Evolutionary conservation across 2,888 invertebrate species (phyloP), one percentile per base, ranked within the genome.

Genomic region (Catonia carolina): DNA sequence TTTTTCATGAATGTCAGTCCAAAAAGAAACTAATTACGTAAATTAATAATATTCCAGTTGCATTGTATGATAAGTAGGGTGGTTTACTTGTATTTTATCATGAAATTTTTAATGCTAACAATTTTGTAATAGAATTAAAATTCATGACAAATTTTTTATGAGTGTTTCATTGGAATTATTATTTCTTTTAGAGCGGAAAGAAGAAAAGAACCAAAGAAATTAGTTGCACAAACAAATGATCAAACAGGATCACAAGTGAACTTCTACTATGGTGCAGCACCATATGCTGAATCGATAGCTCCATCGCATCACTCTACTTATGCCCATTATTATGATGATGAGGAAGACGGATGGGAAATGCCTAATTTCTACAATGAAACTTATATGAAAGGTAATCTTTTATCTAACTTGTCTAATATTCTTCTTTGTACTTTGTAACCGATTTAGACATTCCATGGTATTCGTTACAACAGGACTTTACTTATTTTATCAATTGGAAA

Each of bases 281-380:
- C 94, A 0, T 94, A 94, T 74, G 94, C 94, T 49, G 94, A 94
- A 72, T 92, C 91, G 55, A 94, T 94, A 66, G 94, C 94, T 0
- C 94, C 94, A 1, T 93, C 93, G 5, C 94, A 94, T 73, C 94
- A 94, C 70, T 93, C 92, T 48, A 94, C 94, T 0, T 94, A 94
- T 72, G 94, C 94, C 2, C 94, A 94, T 71, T 94, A 94, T 72
- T 94, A 94, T 67, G 93, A 94, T 70, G 93, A 94, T 66, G 94
- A 94, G 70, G 94, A 94, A 73, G 94, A 94, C 67, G 94, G 93
- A 47, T 94, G 94, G 94, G 94, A 94, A 71, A 94, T 94, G 94
- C 94, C 94, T 0, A 94, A 94, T 74, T 94, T 94, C 74, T 94
- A 94, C 75, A 93, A 93, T 72, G 94, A 94, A 74, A 92, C 93